phyloP scores from a whole-genome alignment of 2,797 vertebrate species.

The Setipinna tenuifilis region DNA sequence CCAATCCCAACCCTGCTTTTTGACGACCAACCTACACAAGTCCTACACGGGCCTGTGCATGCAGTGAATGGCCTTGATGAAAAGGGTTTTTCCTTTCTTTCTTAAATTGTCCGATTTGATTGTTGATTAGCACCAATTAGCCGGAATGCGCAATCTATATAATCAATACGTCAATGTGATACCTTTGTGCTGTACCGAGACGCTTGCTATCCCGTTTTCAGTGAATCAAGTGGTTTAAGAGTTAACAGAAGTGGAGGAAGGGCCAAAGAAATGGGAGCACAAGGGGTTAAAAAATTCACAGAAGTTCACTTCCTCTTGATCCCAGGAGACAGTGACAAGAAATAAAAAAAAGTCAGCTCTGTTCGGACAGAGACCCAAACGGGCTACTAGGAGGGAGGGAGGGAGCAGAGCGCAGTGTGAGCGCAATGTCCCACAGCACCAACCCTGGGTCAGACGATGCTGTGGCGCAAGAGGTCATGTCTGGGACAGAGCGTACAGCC shows the following conservation, averaged over 20 bases:
- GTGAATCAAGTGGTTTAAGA: too few species aligned
- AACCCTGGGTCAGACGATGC: background rate
- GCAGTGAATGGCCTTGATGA: conserved; percentile 72
- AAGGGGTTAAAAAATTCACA: background rate
- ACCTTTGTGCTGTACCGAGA: too few species aligned
- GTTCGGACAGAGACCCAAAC: background rate
- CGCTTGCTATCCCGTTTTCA: background rate
- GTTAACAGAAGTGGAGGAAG: background rate
- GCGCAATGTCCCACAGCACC: background rate
- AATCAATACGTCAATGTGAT: background rate
- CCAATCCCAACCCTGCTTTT: background rate
- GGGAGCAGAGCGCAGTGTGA: background rate
- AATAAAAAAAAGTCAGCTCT: background rate
- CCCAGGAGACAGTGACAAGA: background rate
- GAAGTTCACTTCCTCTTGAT: background rate
- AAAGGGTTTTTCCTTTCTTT: conserved; percentile 24
- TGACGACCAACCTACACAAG: background rate
- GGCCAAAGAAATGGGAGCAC: background rate
- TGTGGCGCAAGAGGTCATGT: background rate
- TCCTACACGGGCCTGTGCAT: conserved; percentile 66
- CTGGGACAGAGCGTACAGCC: background rate
- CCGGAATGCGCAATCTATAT: background rate
- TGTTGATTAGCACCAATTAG: background rate
- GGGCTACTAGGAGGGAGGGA: background rate
- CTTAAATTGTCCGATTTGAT: background rate